Evolutionary conservation across 2,113 vertebrate species (phyloP).

Genomic region (Fukomys damarensis): DNA sequence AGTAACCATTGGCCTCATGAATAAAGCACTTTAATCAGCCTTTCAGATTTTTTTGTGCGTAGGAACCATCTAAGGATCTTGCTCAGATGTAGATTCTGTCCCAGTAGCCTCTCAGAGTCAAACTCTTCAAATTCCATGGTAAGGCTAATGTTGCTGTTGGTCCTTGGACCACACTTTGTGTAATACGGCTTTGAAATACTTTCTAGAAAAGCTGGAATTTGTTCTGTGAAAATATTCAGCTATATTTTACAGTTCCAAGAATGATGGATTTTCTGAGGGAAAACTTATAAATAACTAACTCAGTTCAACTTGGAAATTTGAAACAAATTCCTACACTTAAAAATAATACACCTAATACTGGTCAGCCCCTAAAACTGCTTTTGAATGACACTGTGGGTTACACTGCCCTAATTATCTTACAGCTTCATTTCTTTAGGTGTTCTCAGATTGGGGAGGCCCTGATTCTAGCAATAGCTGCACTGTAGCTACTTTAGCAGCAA

Average conservation of each 20-base stretch:
- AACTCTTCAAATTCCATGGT: not conserved
- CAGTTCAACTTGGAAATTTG: not conserved
- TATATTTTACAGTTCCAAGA: not conserved
- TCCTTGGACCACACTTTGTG: not conserved
- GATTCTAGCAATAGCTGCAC: not conserved
- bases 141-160: not conserved
- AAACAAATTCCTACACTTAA: constrained; percentile 9
- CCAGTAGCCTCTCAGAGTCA: not conserved
- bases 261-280: not conserved
- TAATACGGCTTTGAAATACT: not conserved
- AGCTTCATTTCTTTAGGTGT: not conserved
- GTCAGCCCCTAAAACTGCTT: not conserved
- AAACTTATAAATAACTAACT: not conserved
- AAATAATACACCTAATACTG: not conserved
- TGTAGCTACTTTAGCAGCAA: not conserved
- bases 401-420: not conserved
- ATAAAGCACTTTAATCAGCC: not conserved
- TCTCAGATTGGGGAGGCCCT: not conserved
- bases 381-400: not conserved
- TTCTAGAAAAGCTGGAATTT: constrained; percentile 40
- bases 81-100: not conserved
- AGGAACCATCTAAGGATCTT: not conserved
- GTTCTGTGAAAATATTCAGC: not conserved
- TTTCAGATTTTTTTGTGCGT: not conserved
- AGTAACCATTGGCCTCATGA: not conserved